Conservation (phyloP, 2,888 invertebrate genomes). For the Ornithoptera alexandrae region DNA sequence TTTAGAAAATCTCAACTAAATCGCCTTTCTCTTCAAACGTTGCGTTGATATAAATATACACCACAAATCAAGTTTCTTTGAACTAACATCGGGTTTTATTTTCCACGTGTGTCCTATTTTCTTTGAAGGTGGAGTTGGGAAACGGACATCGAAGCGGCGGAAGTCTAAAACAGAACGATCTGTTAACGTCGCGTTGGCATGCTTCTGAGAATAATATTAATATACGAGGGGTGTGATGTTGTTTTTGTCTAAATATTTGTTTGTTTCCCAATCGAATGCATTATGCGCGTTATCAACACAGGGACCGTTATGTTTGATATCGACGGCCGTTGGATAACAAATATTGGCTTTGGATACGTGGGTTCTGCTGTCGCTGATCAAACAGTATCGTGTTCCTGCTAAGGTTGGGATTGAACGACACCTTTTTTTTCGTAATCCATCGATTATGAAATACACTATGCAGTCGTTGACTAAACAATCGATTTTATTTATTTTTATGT, state of each 20-base stretch:
- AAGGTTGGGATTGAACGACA: slow-evolving; percentile 14
- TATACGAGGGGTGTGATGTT: background rate
- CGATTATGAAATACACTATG: background rate
- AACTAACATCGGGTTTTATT: slow-evolving; percentile 3
- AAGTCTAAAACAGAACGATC: slow-evolving; percentile 16
- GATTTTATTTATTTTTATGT: background rate
- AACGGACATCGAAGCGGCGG: slow-evolving; percentile 10
- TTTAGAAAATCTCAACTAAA: background rate
- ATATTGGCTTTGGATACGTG: slow-evolving; percentile 27
- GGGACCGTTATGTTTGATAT: slow-evolving; percentile 28
- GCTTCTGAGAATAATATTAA: slow-evolving; percentile 10
- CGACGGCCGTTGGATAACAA: slow-evolving; percentile 22
- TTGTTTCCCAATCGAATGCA: slow-evolving; percentile 24
- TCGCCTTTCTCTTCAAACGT: background rate
- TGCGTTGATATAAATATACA: background rate
- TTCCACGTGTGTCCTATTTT: slow-evolving; percentile 11
- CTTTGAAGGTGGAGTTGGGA: slow-evolving; percentile 1
- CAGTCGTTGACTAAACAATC: background rate
- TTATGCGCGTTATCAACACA: slow-evolving; percentile 25
- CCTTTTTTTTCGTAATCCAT: slow-evolving; percentile 11
- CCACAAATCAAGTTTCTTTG: background rate
- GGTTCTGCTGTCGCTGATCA: slow-evolving; percentile 19
- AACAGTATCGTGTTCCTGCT: slow-evolving; percentile 25
- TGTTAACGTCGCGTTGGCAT: slow-evolving; percentile 4
- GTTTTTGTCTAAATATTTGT: slow-evolving; percentile 24